A percentile compares a stretch with the other conserved stretches of the same genome.
Conservation (phyloP, 2,797 vertebrate species). For the Propithecus perrieri region DNA sequence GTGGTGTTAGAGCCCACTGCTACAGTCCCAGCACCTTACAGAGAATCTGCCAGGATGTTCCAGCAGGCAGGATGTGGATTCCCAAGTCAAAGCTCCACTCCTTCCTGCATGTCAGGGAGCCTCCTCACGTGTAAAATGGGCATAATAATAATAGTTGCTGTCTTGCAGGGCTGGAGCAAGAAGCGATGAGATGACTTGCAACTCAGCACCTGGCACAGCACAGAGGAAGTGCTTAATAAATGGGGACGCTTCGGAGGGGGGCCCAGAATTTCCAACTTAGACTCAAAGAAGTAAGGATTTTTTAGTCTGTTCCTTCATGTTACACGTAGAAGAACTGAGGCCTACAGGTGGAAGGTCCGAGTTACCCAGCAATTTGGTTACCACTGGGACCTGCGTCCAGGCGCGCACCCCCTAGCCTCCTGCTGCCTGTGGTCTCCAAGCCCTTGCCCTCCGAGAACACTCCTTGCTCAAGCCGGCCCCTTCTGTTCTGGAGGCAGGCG, state of each 20-base stretch:
- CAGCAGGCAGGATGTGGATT: neutral
- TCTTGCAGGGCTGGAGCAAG: neutral
- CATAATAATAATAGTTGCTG: neutral
- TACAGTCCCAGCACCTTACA: neutral
- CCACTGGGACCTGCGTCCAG: too few relatives aligned
- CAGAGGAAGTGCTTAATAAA: neutral
- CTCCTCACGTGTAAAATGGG: neutral
- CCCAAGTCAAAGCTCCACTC: neutral
- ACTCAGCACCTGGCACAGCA: neutral
- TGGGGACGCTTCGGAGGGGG: neutral
- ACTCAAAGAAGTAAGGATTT: neutral
- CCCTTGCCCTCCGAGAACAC: neutral
- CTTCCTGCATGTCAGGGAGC: neutral
- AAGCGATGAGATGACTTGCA: neutral
- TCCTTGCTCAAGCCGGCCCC: neutral
- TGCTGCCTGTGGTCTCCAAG: neutral
- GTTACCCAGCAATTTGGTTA: neutral
- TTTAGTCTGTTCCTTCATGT: neutral
- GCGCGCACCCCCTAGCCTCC: neutral
- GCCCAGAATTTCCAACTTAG: neutral
- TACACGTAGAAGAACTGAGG: neutral
- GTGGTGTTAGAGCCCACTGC: neutral
- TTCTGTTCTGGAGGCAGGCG: neutral
- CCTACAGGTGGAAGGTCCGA: neutral
- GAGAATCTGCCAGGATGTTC: neutral